Conservation (phyloP, 37 sponge, comb jelly and placozoan species). For the Eunapius fragilis region DNA sequence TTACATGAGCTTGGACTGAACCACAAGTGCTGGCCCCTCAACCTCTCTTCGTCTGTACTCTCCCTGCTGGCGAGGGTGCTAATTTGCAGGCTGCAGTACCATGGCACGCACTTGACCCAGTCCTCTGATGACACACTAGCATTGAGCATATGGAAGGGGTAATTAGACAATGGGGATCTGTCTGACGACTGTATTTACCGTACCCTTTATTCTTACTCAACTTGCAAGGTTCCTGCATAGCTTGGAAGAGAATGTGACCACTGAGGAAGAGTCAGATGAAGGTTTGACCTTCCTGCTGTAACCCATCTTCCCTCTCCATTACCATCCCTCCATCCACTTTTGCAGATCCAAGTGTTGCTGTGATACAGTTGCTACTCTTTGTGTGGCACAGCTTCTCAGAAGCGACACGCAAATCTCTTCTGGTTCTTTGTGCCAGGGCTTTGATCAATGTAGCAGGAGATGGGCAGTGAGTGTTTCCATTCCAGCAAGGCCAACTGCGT, state of each 20-base stretch:
- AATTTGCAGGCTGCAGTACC: slow-evolving; percentile 39
- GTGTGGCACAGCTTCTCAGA: slow-evolving; percentile 74
- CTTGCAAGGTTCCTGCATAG: slow-evolving; percentile 56
- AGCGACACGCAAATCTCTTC: slow-evolving; percentile 26
- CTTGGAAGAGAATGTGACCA: slow-evolving; percentile 61
- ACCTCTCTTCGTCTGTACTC: slow-evolving; percentile 29
- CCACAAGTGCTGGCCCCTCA: slow-evolving; percentile 71
- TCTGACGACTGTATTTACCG: too few relatives aligned
- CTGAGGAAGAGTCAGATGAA: slow-evolving; percentile 51
- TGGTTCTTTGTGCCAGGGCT: slow-evolving; percentile 47
- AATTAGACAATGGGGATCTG: neutral
- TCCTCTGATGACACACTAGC: slow-evolving; percentile 55
- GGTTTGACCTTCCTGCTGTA: neutral
- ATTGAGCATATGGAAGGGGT: slow-evolving; percentile 80
- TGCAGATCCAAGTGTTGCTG: slow-evolving; percentile 60
- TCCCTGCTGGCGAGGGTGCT: slow-evolving; percentile 70
- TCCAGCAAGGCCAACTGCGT: neutral
- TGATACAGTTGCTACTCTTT: slow-evolving; percentile 66
- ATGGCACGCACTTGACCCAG: neutral
- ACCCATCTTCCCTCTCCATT: too few relatives aligned
- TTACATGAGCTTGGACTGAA: slow-evolving; percentile 67
- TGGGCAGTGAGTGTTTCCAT: slow-evolving; percentile 28
- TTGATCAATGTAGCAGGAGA: slow-evolving; percentile 55
- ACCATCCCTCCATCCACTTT: too few relatives aligned
- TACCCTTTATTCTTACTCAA: too few relatives aligned